Evolutionary conservation across 2,888 invertebrate species (phyloP).

Genomic region (Branchipolynoe longqiensis): DNA sequence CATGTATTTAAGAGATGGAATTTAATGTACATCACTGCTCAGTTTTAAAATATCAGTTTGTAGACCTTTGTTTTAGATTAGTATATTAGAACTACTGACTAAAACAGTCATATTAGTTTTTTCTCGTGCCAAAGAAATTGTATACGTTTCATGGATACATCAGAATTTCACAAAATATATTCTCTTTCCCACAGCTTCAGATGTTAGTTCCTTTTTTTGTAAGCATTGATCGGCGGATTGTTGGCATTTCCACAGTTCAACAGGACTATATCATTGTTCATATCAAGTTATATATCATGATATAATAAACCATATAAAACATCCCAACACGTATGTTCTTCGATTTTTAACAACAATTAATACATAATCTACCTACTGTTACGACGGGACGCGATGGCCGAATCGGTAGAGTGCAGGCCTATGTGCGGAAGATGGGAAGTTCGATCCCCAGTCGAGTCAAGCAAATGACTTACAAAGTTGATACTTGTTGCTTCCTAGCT

Average conservation of each 20-base stretch:
- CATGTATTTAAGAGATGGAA: neutral
- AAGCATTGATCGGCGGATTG: conserved; percentile 24
- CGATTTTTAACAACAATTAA: too few species aligned
- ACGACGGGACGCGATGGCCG: too few species aligned
- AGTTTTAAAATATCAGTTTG: neutral
- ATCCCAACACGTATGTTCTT: too few species aligned
- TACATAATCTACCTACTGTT: too few species aligned
- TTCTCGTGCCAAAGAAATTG: conserved; percentile 22
- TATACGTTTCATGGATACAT: neutral
- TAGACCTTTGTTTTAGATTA: neutral
- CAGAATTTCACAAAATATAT: neutral
- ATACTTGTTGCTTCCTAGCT: too few species aligned
- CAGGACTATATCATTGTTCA: conserved; percentile 24
- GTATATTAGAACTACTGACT: conserved; percentile 17
- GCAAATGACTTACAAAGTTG: too few species aligned
- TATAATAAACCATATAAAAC: conserved; percentile 23
- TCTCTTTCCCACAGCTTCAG: conserved; percentile 30
- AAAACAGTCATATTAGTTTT: conserved; percentile 9
- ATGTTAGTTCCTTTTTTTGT: neutral
- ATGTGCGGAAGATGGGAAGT: too few species aligned
- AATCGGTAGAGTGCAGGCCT: too few species aligned
- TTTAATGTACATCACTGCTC: conserved; percentile 18
- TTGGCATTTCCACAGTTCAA: conserved; percentile 31
- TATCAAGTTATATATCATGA: conserved; percentile 21
- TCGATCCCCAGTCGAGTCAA: too few species aligned